Evolutionary conservation across 2,797 vertebrate genomes (phyloP).

Genomic region (Paedocypris micromegethes): DNA sequence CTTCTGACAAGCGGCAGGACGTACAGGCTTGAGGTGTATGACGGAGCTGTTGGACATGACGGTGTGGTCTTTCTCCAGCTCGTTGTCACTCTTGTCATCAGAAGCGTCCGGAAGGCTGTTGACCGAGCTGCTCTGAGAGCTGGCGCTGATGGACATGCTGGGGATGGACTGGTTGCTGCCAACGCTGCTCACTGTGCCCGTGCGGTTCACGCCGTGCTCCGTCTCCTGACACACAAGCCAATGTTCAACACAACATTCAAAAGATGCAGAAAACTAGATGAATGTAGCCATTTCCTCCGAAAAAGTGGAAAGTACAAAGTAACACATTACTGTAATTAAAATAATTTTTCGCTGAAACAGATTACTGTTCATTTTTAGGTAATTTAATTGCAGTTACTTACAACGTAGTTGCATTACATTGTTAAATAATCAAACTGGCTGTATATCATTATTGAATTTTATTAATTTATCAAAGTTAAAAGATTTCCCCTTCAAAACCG

Average conservation of each 20-base stretch:
- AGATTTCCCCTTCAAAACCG: no score
- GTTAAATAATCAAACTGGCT: no score
- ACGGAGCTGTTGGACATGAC: slow-evolving; percentile 99
- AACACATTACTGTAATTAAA: no score
- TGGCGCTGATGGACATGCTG: slow-evolving; percentile 99
- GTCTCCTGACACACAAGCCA: slow-evolving; percentile 70
- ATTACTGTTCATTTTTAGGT: no score
- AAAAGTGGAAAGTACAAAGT: no score
- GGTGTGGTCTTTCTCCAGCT: slow-evolving; percentile 95
- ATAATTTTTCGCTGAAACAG: no score
- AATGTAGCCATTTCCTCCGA: no score
- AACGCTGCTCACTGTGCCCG: slow-evolving; percentile 94
- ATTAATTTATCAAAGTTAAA: no score
- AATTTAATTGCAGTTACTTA: no score
- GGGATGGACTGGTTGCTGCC: slow-evolving; percentile 98
- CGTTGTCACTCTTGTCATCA: slow-evolving; percentile 93
- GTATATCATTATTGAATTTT: no score
- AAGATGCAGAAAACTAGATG: neutral
- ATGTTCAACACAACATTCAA: slow-evolving; percentile 14
- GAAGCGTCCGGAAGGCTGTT: slow-evolving; percentile 96
- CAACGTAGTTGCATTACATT: no score
- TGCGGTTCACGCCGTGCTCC: slow-evolving; percentile 84
- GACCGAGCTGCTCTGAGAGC: slow-evolving; percentile 98
- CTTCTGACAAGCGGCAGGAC: slow-evolving; percentile 32
- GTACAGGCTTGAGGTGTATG: slow-evolving; percentile 88